Conservation (phyloP, 2,113 vertebrate species). For the Arenaria interpres region DNA sequence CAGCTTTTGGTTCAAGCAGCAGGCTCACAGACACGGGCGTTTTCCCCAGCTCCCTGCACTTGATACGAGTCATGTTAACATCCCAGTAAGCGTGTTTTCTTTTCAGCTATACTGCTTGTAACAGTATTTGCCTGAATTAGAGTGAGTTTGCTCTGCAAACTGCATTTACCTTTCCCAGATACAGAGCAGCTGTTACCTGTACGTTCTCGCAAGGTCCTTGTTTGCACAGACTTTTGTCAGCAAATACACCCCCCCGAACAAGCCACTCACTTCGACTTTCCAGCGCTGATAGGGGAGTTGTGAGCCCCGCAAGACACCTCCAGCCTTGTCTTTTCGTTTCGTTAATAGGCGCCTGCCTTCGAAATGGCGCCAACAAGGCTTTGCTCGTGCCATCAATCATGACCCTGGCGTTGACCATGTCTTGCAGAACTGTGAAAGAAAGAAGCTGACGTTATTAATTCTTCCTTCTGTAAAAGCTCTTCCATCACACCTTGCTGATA, state of each 20-base stretch:
- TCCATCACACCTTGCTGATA: not conserved
- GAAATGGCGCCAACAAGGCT: slow-evolving; percentile 62
- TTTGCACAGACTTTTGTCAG: slow-evolving; percentile 76
- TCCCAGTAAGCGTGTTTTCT: slow-evolving; percentile 62
- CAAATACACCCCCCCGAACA: slow-evolving; percentile 73
- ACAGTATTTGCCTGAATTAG: slow-evolving; percentile 80
- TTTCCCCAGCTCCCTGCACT: not conserved
- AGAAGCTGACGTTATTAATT: slow-evolving; percentile 28
- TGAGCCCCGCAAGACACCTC: slow-evolving; percentile 45
- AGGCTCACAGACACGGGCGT: not conserved
- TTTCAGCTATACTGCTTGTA: slow-evolving; percentile 59
- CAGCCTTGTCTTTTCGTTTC: slow-evolving; percentile 31
- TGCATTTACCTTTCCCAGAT: slow-evolving; percentile 64
- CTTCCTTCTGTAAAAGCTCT: slow-evolving; percentile 28
- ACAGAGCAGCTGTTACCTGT: slow-evolving; percentile 75
- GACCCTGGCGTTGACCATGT: not conserved
- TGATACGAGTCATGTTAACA: slow-evolving; percentile 5
- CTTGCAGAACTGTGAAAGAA: slow-evolving; percentile 33
- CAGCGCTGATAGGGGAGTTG: slow-evolving; percentile 16
- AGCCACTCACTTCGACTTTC: slow-evolving; percentile 41
- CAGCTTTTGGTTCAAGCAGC: not conserved
- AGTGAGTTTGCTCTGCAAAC: slow-evolving; percentile 78
- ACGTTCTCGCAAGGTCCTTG: slow-evolving; percentile 56
- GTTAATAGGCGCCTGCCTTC: slow-evolving; percentile 15
- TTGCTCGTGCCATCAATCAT: slow-evolving; percentile 67